A percentile compares a stretch with the other conserved stretches of the same genome.
phyloP scores from a whole-genome alignment of 2,888 invertebrate genomes.

The Carcina quercana region DNA sequence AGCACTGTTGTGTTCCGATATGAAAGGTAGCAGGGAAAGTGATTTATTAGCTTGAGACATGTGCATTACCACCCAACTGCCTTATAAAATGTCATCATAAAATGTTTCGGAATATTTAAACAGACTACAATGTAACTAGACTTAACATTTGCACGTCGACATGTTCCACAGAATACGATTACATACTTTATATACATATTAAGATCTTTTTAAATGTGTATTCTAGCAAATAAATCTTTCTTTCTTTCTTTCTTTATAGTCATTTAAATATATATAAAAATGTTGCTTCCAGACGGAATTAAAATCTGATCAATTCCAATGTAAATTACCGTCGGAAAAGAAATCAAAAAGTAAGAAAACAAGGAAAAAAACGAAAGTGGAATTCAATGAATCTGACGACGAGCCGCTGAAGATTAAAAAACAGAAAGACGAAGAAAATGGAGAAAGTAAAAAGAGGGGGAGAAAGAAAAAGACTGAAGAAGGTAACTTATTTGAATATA shows the following conservation, averaged over 20 bases:
- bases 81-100: too few species aligned
- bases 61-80: too few species aligned
- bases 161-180: not conserved
- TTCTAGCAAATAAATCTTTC: not conserved
- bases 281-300: constrained; percentile 17
- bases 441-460: constrained; percentile 9
- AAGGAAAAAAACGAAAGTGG: constrained; percentile 16
- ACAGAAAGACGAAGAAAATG: constrained; percentile 7
- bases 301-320: constrained; percentile 13
- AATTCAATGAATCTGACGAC: constrained; percentile 48
- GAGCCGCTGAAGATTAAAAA: constrained; percentile 39
- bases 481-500: constrained; percentile 1
- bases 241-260: not conserved
- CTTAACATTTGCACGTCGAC: not conserved
- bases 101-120: not conserved
- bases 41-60: too few species aligned
- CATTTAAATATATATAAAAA: not conserved
- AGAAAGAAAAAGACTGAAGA: constrained; percentile 17
- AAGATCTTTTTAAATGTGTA: not conserved
- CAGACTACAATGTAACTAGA: not conserved
- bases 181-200: not conserved
- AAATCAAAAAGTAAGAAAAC: constrained; percentile 12
- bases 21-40: too few species aligned
- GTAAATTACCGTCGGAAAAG: constrained; percentile 4
- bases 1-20: too few species aligned